Evolutionary conservation across 2,113 vertebrate genomes (phyloP).

Genomic region (Hydrolagus affinis): DNA sequence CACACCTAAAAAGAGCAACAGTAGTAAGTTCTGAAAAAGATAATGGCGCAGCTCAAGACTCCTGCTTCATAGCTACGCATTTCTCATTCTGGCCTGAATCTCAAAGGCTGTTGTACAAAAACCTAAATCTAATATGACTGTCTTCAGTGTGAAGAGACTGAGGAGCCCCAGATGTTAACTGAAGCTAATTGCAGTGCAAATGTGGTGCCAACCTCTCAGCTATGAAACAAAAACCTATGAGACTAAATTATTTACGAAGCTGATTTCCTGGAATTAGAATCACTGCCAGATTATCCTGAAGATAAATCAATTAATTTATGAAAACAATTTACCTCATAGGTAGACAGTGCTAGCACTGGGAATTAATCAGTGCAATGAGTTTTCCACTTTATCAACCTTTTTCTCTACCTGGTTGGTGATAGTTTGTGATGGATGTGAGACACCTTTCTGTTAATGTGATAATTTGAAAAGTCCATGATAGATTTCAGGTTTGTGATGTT

Average conservation of each 20-base stretch:
- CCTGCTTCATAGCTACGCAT: neutral
- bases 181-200: neutral
- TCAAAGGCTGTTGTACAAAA: constrained; percentile 1
- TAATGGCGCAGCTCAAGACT: neutral
- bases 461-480: neutral
- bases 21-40: neutral
- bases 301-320: neutral
- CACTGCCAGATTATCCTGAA: constrained; percentile 3
- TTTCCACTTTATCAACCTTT: neutral
- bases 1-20: neutral
- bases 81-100: neutral
- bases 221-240: neutral
- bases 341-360: neutral
- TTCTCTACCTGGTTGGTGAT: neutral
- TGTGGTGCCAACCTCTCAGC: neutral
- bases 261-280: neutral
- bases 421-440: constrained; percentile 9
- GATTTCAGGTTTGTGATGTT: neutral
- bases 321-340: neutral
- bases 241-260: neutral
- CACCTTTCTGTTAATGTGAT: neutral
- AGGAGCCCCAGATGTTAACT: constrained; percentile 11
- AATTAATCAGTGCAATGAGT: neutral
- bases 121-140: neutral
- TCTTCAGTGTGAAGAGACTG: neutral